Base-by-base conservation (phyloP, 2,113 vertebrate genomes). In the Platysteira castanea region DNA sequence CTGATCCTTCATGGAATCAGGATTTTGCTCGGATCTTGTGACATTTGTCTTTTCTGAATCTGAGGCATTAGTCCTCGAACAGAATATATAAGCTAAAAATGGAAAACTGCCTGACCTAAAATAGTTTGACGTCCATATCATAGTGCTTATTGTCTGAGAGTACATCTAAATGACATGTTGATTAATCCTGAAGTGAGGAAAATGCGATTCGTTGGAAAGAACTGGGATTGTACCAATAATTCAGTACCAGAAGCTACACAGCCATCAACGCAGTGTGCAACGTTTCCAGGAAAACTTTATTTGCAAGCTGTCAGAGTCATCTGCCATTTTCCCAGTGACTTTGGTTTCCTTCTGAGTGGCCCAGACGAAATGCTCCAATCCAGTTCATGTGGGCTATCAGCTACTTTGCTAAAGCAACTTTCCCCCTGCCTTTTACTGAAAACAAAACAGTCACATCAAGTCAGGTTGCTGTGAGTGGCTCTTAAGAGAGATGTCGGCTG, bases 401-500 rank as follows among this genome's bases (percentile, higher is more conserved):
- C 74, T 76, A 41, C 68, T 92, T 85, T 4, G 49, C 60, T 23
- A 24, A 68, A 91, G 87, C 85, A 82, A 77, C 85, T 81, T 84
- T 73, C 11, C 7, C 57, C 33, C 56, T 93, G 65, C 73, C 65
- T 95, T 76, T 87, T 83, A 35, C 67, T 90, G 74, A 84, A 96
- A 97, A 94, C 74, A 87, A 96, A 97, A 87, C 68, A 90, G 87
- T 84, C 71, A 15, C 92, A 92, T 90, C 91, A 50, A 89, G 94
- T 95, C 93, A 69, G 79, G 86, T 92, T 89, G 84, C 89, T 81
- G 60, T 95, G 84, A 88, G 91, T 33, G 27, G 91, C 70, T 95
- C 96, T 97, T 96, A 92, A 96, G 96, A 96, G 95, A 91, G 91
- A 97, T 46, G 91, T 95, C 50, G 10, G 89, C 89, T 91, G 95